Conservation (phyloP, 2,113 vertebrate species). For the Gracilinanus agilis region DNA sequence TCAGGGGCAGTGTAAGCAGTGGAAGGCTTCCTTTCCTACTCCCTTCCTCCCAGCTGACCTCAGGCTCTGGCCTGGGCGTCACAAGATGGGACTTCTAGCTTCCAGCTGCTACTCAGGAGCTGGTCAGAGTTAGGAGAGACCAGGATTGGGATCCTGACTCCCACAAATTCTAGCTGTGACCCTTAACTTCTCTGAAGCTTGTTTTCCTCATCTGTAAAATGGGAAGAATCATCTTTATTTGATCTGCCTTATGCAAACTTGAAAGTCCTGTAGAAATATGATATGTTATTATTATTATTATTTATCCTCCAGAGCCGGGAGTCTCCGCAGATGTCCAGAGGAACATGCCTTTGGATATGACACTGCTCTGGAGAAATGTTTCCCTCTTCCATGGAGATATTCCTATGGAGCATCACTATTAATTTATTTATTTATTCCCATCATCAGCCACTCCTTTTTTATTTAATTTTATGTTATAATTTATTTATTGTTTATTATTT, state of each 20-base stretch:
- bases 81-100: neutral
- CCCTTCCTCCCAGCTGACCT: neutral
- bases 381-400: too few species aligned
- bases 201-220: conserved; percentile 32
- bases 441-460: too few species aligned
- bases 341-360: too few species aligned
- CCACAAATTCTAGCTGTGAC: neutral
- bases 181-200: conserved; percentile 1
- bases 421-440: too few species aligned
- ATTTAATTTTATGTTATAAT: too few species aligned
- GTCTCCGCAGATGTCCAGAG: neutral
- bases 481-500: too few species aligned
- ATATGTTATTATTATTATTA: neutral
- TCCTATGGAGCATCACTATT: too few species aligned
- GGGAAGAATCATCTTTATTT: neutral
- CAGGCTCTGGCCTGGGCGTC: neutral
- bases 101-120: neutral
- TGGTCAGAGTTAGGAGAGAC: neutral
- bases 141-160: neutral
- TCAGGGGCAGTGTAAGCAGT: neutral
- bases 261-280: neutral
- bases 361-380: too few species aligned
- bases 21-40: neutral
- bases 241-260: neutral
- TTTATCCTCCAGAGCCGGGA: neutral